These are phyloP conservation scores for Falco columbarius DNA, from an alignment of 2,797 vertebrate species.

Conservation along the genomic window DNA sequence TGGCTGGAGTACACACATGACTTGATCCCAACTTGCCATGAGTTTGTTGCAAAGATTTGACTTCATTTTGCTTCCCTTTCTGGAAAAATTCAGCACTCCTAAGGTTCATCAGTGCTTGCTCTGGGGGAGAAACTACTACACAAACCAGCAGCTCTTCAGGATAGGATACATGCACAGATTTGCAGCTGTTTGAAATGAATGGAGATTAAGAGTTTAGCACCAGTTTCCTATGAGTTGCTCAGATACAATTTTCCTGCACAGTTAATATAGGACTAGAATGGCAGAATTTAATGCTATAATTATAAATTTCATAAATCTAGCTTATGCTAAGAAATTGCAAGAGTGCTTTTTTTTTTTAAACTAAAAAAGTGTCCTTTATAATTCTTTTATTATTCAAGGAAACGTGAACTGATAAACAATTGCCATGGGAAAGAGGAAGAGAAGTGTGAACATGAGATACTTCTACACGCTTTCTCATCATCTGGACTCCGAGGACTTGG, in stretches of 20 bases:
- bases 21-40: not conserved
- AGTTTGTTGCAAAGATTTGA: not conserved
- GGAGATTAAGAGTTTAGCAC: not conserved
- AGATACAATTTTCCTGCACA: not conserved
- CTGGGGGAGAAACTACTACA: not conserved
- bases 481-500: not conserved
- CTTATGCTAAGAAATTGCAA: not conserved
- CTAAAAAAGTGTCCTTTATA: not conserved
- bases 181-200: not conserved
- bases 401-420: not conserved
- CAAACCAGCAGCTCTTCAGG: not conserved
- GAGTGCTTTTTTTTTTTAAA: not conserved
- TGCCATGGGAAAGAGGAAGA: not conserved
- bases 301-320: not conserved
- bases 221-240: not conserved
- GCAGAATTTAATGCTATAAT: constrained; percentile 23
- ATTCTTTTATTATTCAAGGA: not conserved
- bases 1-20: not conserved
- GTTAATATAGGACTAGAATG: not conserved
- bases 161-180: not conserved
- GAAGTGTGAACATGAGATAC: not conserved
- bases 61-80: not conserved
- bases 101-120: not conserved
- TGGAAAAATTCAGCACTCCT: not conserved
- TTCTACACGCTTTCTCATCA: not conserved